Percentiles rank a stretch among this genome's conserved stretches.
Evolutionary conservation across 64 coral and sea anemone species (phyloP).

Genomic region (Montipora sp.): DNA sequence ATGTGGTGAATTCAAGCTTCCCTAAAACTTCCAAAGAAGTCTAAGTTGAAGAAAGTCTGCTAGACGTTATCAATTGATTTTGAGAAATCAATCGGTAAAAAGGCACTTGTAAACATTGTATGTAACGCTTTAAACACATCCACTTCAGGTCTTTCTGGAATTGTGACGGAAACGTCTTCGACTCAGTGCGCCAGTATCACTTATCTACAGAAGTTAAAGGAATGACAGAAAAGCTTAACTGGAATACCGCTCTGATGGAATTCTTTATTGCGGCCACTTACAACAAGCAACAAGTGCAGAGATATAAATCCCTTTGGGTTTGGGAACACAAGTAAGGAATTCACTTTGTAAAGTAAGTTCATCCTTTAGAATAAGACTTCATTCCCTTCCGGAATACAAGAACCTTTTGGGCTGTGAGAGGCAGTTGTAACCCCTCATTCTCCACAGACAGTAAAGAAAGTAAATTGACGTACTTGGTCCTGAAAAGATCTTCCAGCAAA

Average conservation of each 20-base stretch:
- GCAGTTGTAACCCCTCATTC: background rate
- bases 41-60: no score
- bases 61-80: no score
- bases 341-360: constrained; percentile 53
- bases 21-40: no score
- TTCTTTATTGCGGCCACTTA: constrained; percentile 46
- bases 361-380: no score
- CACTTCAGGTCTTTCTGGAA: no score
- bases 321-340: constrained; percentile 72
- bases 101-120: background rate
- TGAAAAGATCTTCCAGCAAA: no score
- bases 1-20: no score
- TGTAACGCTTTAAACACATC: no score
- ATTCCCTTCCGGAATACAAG: constrained; percentile 1
- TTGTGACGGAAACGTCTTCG: no score
- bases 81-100: no score
- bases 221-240: constrained; percentile 52
- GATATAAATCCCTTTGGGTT: constrained; percentile 62
- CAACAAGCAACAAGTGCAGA: constrained; percentile 34
- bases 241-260: background rate
- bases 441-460: constrained; percentile 41
- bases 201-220: constrained; percentile 41
- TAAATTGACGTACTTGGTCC: no score
- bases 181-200: no score
- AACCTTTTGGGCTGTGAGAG: background rate